phyloP scores from a whole-genome alignment of 1,140 invertebrate genomes.

The Oedothorax gibbosus region DNA sequence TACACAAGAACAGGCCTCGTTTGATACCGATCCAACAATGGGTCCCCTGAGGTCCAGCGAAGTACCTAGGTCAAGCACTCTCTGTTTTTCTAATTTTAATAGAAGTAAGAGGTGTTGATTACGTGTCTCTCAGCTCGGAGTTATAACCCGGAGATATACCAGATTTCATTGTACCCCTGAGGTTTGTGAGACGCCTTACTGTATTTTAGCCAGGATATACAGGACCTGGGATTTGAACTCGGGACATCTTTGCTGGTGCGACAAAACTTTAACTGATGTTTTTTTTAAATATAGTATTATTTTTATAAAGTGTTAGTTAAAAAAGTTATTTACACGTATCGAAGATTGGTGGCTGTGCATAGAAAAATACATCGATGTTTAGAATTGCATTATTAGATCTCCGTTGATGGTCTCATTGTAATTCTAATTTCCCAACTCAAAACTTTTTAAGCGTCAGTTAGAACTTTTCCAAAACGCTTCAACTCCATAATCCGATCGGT shows the following conservation, averaged over 20 bases:
- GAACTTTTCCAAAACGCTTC: slow-evolving; percentile 15
- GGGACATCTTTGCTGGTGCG: too few species aligned
- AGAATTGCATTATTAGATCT: too few species aligned
- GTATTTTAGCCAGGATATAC: slow-evolving; percentile 29
- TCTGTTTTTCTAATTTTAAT: slow-evolving; percentile 60
- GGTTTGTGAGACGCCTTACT: slow-evolving; percentile 6
- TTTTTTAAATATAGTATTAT: too few species aligned
- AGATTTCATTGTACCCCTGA: slow-evolving; percentile 18
- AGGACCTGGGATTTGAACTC: slow-evolving; percentile 1
- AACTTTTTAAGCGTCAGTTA: not conserved
- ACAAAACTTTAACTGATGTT: too few species aligned
- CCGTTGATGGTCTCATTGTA: too few species aligned
- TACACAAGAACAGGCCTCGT: slow-evolving; percentile 41
- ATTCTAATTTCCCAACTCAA: too few species aligned
- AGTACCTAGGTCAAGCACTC: slow-evolving; percentile 44
- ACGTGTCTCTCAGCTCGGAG: slow-evolving; percentile 26
- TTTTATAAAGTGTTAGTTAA: too few species aligned
- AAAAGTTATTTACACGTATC: too few species aligned
- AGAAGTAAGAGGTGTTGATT: slow-evolving; percentile 59
- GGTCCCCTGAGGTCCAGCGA: slow-evolving; percentile 24
- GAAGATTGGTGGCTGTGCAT: too few species aligned
- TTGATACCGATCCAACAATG: slow-evolving; percentile 47
- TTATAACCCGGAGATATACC: slow-evolving; percentile 36
- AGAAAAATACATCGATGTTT: too few species aligned
- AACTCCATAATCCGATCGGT: slow-evolving; percentile 59